Evolutionary conservation across 2,113 vertebrate species (phyloP), one percentile per base, ranked within the genome.

Genomic region (Eptesicus fuscus): DNA sequence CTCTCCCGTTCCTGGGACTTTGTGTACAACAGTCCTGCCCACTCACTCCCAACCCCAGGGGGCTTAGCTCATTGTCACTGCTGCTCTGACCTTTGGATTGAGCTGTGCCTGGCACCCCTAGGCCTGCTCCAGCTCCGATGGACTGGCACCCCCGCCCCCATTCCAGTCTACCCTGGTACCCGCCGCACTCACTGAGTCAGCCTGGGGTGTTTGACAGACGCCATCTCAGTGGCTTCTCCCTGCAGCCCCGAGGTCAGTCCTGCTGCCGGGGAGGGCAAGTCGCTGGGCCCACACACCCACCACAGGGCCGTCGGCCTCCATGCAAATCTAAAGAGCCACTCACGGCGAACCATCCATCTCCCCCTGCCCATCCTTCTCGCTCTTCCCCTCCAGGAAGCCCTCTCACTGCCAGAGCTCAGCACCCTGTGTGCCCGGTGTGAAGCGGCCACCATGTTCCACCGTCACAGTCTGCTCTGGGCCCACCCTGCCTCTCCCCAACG

Each of bases 201-300:
- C 30, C 53, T 1, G 0, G 2, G 40, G 3, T 56, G 2, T 35
- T 1, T 13, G 22, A 63, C 32, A 61, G 37, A 42, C 5, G 42
- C 2, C 22, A 17, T 16, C 28, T 5, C 8, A 40, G 3, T 42
- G 18, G n/a, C 12, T 25, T 7, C 59, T 49, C 40, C 25, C 59
- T 9, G 0, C 13, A 42, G 0, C 1, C 13, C 4, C 0, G 0
- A 28, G 20, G 44, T 17, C n/a, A 69, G 42, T 4, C 63, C 76
- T 80, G 35, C 56, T 70, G 12, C 35, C 6, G 4, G 5, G 35
- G 51, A 32, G 35, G 37, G 7, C 8, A 25, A 18, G 47, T 14
- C 32, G 28, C 76, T 30, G 28, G 69, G 28, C 47, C 9, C 61
- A 23, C 32, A 9, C 44, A 56, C 18, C 44, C 65, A 51, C 44